Conservation (phyloP, 2,888 invertebrate species). For the Tanypteryx hageni region DNA sequence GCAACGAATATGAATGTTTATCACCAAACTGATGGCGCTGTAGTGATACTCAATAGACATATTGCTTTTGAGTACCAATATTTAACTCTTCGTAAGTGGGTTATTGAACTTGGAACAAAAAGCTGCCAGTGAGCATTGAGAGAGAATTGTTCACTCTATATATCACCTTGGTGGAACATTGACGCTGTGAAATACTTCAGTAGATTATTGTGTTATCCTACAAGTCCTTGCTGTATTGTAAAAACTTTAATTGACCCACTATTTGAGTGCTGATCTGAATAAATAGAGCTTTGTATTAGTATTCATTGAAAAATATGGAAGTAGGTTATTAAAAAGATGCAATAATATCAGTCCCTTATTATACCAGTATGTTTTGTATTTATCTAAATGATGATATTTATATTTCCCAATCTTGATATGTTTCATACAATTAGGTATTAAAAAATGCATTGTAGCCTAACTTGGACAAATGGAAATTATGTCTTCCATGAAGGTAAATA, state of each 20-base stretch:
- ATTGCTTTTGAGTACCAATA: slow-evolving; percentile 28
- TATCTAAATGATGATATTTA: slow-evolving; percentile 51
- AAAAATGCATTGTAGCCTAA: slow-evolving; percentile 48
- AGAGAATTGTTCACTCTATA: slow-evolving; percentile 30
- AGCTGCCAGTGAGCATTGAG: slow-evolving; percentile 2
- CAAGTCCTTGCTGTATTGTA: slow-evolving; percentile 47
- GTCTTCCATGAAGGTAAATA: slow-evolving; percentile 61
- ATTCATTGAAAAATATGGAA: slow-evolving; percentile 13
- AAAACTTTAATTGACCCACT: slow-evolving; percentile 22
- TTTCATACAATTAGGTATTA: slow-evolving; percentile 27
- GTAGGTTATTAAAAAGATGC: slow-evolving; percentile 38
- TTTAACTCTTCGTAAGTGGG: slow-evolving; percentile 32
- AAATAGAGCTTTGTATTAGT: slow-evolving; percentile 44
- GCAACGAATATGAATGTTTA: slow-evolving; percentile 14
- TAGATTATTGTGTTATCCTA: slow-evolving; percentile 49
- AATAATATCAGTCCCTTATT: slow-evolving; percentile 35
- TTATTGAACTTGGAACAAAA: slow-evolving; percentile 6
- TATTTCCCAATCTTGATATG: slow-evolving; percentile 37
- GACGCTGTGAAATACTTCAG: slow-evolving; percentile 55
- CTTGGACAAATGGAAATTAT: slow-evolving; percentile 59
- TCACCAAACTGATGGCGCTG: slow-evolving; percentile 22
- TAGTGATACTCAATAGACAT: slow-evolving; percentile 36
- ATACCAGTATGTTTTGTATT: slow-evolving; percentile 48
- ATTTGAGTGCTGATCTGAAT: slow-evolving; percentile 39
- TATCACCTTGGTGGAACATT: slow-evolving; percentile 50